Conservation (phyloP, 2,113 vertebrate species). For the Tupaia tana region DNA sequence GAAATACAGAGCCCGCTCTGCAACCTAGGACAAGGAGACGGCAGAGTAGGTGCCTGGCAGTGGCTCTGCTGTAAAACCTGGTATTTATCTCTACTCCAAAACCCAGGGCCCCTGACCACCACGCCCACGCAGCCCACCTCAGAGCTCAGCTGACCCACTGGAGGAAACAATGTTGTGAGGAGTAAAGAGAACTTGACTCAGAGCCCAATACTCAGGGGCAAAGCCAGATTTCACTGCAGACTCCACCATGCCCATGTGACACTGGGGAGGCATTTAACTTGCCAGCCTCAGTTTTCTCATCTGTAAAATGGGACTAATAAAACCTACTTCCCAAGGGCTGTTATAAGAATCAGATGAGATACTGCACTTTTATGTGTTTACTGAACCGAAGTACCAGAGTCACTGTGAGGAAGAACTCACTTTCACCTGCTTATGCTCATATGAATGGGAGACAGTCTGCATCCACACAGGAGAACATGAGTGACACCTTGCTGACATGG, state of each 20-base stretch:
- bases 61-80: background rate
- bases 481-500: background rate
- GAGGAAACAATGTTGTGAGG: background rate
- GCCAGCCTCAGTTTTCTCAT: background rate
- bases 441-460: background rate
- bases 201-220: background rate
- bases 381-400: background rate
- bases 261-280: background rate
- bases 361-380: background rate
- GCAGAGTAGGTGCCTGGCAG: background rate
- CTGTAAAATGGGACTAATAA: background rate
- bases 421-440: background rate
- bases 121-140: background rate
- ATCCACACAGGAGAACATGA: background rate
- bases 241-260: background rate
- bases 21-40: slow-evolving; percentile 86
- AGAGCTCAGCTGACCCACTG: background rate
- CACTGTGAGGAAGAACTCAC: background rate
- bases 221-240: background rate
- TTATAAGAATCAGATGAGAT: background rate
- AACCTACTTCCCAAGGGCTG: background rate
- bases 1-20: slow-evolving; percentile 96
- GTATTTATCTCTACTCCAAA: background rate
- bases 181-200: background rate
- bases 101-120: background rate